Evolutionary conservation across 2,113 vertebrate species (phyloP), one percentile per base, ranked within the genome.

Genomic region (Eolophus roseicapilla): DNA sequence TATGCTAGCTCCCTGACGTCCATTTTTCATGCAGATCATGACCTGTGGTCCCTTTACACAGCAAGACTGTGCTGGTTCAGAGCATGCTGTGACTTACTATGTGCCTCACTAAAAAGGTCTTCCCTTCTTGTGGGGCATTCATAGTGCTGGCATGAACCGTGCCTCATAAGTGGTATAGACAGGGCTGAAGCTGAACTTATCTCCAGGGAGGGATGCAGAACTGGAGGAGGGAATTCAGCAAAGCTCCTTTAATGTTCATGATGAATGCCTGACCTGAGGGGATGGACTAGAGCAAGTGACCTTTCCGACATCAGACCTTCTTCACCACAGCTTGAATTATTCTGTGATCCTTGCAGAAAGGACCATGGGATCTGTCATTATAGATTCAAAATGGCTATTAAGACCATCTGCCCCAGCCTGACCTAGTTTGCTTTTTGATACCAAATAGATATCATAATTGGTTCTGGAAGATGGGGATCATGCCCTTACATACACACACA

Each of bases 181-280:
- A 90, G 41, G 13, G 65, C 28, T 73, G 65, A 82, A 82, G 92
- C 62, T 94, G 80, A 96, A 95, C 37, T 59, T 82, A 75, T 90
- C 92, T 92, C 81, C 88, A 94, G 88, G 86, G 77, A 85, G 60
- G 86, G 75, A 81, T 57, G 76, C 39, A 88, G 69, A 82, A 35
- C 59, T n/a, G 43, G 81, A 79, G 82, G 80, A 89, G 86, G 82
- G 82, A 93, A 82, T 78, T 73, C 53, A 96, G 46, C 1, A 3
- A 83, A 69, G 55, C 31, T 93, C 95, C 92, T 85, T 95, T 95
- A 92, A 95, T 90, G 64, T 82, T 62, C 49, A 28, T 80, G 94
- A 96, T 94, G 95, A 96, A 95, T 95, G 92, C 69, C 52, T 85
- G 93, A 95, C 95, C 95, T 41, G 35, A 92, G 93, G 96, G 89